A percentile compares a stretch with the other conserved stretches of the same genome.
These are phyloP conservation scores for Heliconius sara DNA, from an alignment of 2,888 invertebrate species.

Conservation along the genomic window DNA sequence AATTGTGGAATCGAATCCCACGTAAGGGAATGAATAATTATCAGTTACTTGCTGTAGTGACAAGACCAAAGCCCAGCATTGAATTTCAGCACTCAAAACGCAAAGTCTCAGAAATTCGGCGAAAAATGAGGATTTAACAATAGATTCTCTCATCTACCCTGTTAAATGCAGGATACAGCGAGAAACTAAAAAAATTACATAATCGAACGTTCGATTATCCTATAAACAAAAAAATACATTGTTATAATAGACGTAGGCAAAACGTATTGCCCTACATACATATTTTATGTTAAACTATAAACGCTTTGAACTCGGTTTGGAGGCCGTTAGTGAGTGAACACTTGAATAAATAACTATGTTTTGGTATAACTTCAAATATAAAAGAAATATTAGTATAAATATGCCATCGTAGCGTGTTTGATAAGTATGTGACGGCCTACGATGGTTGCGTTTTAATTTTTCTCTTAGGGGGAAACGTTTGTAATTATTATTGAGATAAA, in stretches of 20 bases:
- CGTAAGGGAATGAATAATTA: neutral
- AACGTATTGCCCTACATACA: slow-evolving; percentile 32
- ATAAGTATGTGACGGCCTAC: too few species aligned
- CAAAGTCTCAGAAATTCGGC: neutral
- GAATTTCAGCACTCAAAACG: neutral
- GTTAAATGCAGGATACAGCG: neutral
- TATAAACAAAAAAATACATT: neutral
- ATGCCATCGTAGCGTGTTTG: too few species aligned
- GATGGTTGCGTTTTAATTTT: too few species aligned
- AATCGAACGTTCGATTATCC: neutral
- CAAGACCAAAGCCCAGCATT: neutral
- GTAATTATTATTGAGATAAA: too few species aligned
- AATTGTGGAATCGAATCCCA: neutral
- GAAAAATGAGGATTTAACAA: neutral
- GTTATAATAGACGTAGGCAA: slow-evolving; percentile 9
- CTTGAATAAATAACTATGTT: slow-evolving; percentile 33
- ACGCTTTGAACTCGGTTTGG: slow-evolving; percentile 13
- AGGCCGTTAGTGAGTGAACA: slow-evolving; percentile 26
- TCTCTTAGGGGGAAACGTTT: too few species aligned
- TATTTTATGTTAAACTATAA: slow-evolving; percentile 28
- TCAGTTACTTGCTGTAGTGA: neutral
- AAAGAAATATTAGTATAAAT: neutral
- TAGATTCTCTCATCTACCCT: neutral
- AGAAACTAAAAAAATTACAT: neutral
- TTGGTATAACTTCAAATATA: neutral